phyloP scores from a whole-genome alignment of 1,140 invertebrate species.

The Heliconius nattereri region DNA sequence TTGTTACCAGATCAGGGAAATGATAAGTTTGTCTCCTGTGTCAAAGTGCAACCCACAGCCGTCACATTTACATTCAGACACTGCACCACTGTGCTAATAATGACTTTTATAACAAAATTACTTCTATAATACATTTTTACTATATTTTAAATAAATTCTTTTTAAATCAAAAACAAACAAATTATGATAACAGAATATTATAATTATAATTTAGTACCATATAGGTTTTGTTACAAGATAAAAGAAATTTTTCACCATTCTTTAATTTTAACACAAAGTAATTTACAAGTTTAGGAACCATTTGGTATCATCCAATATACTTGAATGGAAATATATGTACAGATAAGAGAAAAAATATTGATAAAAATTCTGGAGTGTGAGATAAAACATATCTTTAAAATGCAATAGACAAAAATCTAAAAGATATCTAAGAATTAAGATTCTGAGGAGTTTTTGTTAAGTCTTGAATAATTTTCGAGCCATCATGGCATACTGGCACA shows the following conservation, averaged over 20 bases:
- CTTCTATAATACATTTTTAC: too few species aligned
- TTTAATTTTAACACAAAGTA: slow-evolving; percentile 29
- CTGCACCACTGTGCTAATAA: too few species aligned
- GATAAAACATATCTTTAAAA: slow-evolving; percentile 2
- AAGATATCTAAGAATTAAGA: background rate
- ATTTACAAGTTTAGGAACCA: slow-evolving; percentile 14
- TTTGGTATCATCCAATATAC: slow-evolving; percentile 2
- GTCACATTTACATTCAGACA: too few species aligned
- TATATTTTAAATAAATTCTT: background rate
- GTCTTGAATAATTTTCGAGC: too few species aligned
- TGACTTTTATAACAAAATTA: too few species aligned
- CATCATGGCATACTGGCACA: too few species aligned
- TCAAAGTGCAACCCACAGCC: too few species aligned
- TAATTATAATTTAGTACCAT: slow-evolving; percentile 53
- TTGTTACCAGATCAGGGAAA: too few species aligned
- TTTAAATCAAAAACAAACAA: slow-evolving; percentile 12
- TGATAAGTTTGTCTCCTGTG: too few species aligned
- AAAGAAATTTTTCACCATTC: slow-evolving; percentile 64
- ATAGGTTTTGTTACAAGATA: slow-evolving; percentile 66
- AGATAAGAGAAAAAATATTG: background rate
- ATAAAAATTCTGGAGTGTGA: background rate
- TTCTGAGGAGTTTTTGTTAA: too few species aligned
- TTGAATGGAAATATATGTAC: background rate
- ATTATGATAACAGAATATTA: background rate
- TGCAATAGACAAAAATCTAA: background rate